Conservation (phyloP, 2,113 vertebrate species). For the Vanacampus margaritifer region DNA sequence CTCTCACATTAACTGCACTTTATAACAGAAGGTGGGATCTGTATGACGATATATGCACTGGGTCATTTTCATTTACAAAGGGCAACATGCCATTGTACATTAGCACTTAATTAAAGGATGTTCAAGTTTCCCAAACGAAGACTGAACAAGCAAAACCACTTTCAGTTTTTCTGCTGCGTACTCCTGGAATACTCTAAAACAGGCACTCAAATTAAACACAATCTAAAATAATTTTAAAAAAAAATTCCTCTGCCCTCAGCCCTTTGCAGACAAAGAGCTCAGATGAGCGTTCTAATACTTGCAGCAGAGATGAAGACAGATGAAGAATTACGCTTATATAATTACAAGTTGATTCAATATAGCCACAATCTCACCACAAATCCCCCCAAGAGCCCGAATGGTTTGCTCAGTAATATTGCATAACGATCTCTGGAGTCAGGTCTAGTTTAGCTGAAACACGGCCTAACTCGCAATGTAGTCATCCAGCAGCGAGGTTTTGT, state of each 20-base stretch:
- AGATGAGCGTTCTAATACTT: slow-evolving; percentile 26
- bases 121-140: too few relatives aligned
- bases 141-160: too few relatives aligned
- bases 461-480: slow-evolving; percentile 1
- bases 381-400: slow-evolving; percentile 15
- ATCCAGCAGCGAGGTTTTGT: neutral
- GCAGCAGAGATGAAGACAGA: slow-evolving; percentile 22
- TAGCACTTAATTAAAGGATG: too few relatives aligned
- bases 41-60: too few relatives aligned
- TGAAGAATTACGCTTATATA: slow-evolving; percentile 30
- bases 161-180: too few relatives aligned
- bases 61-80: too few relatives aligned
- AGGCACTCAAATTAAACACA: neutral
- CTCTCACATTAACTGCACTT: too few relatives aligned
- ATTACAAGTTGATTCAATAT: slow-evolving; percentile 30
- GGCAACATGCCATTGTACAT: too few relatives aligned
- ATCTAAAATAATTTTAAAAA: slow-evolving; percentile 11
- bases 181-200: too few relatives aligned
- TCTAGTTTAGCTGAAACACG: slow-evolving; percentile 12
- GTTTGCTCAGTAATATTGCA: slow-evolving; percentile 26
- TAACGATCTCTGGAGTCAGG: slow-evolving; percentile 17
- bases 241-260: slow-evolving; percentile 1
- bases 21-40: too few relatives aligned
- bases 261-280: neutral
- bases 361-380: slow-evolving; percentile 36